Conservation (phyloP, 2,113 vertebrate species). For the Pedionomus torquatus region DNA sequence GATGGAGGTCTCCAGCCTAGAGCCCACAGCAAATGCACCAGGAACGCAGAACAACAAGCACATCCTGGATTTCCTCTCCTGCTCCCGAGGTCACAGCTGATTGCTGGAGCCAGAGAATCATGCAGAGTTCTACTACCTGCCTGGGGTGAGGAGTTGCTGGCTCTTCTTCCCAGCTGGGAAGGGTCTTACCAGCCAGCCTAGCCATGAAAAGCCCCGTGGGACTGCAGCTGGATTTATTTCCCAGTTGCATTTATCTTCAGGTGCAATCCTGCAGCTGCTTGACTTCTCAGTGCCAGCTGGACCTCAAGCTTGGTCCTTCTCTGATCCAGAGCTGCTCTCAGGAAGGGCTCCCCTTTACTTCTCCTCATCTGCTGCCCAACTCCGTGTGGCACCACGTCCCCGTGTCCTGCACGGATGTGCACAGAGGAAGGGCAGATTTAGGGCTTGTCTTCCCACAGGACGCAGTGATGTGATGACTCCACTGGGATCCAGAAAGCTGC, state of each 20-base stretch:
- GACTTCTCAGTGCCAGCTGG: background rate
- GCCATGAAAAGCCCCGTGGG: fast-evolving
- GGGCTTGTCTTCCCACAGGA: background rate
- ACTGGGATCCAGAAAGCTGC: background rate
- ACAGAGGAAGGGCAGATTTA: background rate
- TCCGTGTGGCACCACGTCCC: background rate
- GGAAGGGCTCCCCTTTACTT: fast-evolving
- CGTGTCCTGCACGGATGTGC: background rate
- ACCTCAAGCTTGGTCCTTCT: background rate
- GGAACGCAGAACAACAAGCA: background rate
- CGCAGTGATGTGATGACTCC: background rate
- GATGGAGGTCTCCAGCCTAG: background rate
- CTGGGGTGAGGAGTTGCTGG: background rate
- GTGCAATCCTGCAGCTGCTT: background rate
- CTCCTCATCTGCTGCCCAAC: fast-evolving
- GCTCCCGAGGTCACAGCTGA: background rate
- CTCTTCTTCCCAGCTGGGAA: background rate
- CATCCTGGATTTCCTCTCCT: background rate
- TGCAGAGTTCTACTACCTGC: background rate
- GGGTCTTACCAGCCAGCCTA: background rate
- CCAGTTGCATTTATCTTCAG: background rate
- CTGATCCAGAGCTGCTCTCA: background rate
- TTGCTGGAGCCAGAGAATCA: background rate
- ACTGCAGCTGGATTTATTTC: background rate
- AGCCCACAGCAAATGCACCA: background rate